Conservation (phyloP, 2,888 invertebrate species). For the Eurytoma adleriae region DNA sequence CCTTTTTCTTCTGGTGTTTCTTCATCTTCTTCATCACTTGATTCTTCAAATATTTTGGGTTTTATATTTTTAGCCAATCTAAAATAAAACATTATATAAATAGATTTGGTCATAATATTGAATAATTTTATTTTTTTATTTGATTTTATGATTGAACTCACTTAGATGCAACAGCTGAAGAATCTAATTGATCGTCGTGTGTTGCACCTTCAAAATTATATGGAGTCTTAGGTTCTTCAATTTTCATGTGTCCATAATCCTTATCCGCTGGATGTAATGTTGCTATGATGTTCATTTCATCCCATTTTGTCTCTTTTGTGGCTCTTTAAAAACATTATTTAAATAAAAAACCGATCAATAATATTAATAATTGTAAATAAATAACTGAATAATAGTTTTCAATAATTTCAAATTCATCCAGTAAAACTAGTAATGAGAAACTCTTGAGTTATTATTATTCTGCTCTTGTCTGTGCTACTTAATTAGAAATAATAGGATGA, state of each 20-base stretch:
- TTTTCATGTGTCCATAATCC: conserved; percentile 99
- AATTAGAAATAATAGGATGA: conserved; percentile 5
- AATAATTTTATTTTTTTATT: neutral
- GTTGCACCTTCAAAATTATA: conserved; percentile 80
- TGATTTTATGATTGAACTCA: conserved; percentile 70
- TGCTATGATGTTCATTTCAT: conserved; percentile 99
- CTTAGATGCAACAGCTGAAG: conserved; percentile 88
- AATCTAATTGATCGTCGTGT: conserved; percentile 81
- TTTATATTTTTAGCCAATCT: conserved; percentile 75
- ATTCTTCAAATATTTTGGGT: conserved; percentile 76
- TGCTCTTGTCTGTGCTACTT: neutral
- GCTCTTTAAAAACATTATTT: conserved; percentile 62
- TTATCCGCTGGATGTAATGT: conserved; percentile 98
- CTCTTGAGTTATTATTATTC: neutral
- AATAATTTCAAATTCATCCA: neutral
- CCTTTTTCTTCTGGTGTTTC: conserved; percentile 78
- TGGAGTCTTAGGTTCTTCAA: conserved; percentile 98
- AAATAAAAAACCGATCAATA: neutral
- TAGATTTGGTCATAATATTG: neutral
- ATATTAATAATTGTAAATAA: neutral
- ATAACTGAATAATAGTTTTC: too few species aligned
- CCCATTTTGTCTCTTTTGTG: conserved; percentile 88
- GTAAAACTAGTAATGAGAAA: neutral
- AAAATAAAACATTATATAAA: conserved; percentile 42
- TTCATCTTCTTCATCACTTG: conserved; percentile 74